Base-by-base conservation (phyloP, 2,888 invertebrate species). In the Danaus chrysippus region DNA sequence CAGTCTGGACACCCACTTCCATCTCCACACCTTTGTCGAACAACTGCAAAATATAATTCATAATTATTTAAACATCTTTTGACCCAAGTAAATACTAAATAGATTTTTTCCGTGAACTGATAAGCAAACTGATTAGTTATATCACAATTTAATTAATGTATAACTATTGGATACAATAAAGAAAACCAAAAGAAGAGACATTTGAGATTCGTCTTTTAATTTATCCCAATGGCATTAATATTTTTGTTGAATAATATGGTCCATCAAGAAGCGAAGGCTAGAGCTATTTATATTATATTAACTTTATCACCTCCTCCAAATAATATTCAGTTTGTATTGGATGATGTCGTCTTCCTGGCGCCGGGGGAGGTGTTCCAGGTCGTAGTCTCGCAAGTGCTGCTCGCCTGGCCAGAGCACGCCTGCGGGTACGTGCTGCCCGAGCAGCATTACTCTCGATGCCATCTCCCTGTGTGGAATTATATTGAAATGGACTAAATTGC, bases 241-340 rank as follows among this genome's bases (percentile, higher is more conserved):
- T 34, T 34, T 34, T 34, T 34, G 6, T 34, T 34, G 23, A 34
- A 34, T 34, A 34, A 34, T 34, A 8, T 34, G 23, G 23, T 34
- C 6, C 23, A 34, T 34, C 23, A 34, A 34, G 23, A 34, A 34
- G 3, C 3, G 23, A 34, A 34, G 3, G 23, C 23, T 34, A 34
- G 23, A 34, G 23, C 23, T 34, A 34, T n/a, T n/a, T n/a, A n/a
- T n/a, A n/a, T 8, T 34, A 34, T 34, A 34, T 34, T 6, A 34
- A 34, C 23, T 34, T 34, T 6, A 19, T 11, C 61, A 96, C 92
- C 91, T 98, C 97, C 83, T 98, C 97, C 62, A 98, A 92, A 80
- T 95, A 97, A 74, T 94, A 91, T 70, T 98, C 98, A 1, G 98
- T 98, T 92, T 98, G 98, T 54, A 98, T 93, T 67, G 94, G 94